Conservation (phyloP, 92 coral and sea anemone species). For the Plumapathes pennacea region DNA sequence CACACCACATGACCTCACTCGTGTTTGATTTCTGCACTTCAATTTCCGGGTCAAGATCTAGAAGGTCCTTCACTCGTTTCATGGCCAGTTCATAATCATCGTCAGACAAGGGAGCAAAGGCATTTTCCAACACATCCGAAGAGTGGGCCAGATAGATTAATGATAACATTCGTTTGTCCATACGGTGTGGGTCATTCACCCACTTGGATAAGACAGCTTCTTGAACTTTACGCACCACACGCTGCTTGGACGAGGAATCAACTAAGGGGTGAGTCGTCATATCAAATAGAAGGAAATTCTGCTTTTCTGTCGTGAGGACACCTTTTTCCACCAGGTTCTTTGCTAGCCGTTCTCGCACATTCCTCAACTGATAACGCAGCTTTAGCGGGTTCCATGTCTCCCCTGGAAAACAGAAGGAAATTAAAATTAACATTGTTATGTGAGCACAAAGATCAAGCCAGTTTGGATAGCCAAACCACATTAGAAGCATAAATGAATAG, state of each 20-base stretch:
- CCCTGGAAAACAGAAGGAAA: slow-evolving; percentile 48
- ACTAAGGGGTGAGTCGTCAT: slow-evolving; percentile 99
- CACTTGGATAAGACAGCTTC: slow-evolving; percentile 91
- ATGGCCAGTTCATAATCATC: slow-evolving; percentile 99
- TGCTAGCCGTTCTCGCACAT: slow-evolving; percentile 98
- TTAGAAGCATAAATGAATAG: too few relatives aligned
- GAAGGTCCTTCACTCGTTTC: slow-evolving; percentile 93
- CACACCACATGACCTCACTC: slow-evolving; percentile 98
- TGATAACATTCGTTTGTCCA: slow-evolving; percentile 82
- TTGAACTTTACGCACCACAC: slow-evolving; percentile 86
- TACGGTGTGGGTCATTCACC: slow-evolving; percentile 92
- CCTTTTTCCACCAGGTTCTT: slow-evolving; percentile 99
- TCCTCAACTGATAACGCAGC: slow-evolving; percentile 90
- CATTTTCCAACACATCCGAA: slow-evolving; percentile 97
- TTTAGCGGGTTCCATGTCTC: slow-evolving; percentile 99
- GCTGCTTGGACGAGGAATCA: slow-evolving; percentile 81
- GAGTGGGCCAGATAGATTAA: slow-evolving; percentile 96
- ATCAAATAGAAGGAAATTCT: slow-evolving; percentile 93
- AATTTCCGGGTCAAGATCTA: slow-evolving; percentile 92
- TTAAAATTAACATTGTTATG: background rate
- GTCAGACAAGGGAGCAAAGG: slow-evolving; percentile 93
- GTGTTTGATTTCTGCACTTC: slow-evolving; percentile 81
- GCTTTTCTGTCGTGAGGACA: slow-evolving; percentile 97
- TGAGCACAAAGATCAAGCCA: too few relatives aligned
- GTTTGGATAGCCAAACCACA: too few relatives aligned